Conservation (phyloP, 2,797 vertebrate genomes). For the Helarctos malayanus region DNA sequence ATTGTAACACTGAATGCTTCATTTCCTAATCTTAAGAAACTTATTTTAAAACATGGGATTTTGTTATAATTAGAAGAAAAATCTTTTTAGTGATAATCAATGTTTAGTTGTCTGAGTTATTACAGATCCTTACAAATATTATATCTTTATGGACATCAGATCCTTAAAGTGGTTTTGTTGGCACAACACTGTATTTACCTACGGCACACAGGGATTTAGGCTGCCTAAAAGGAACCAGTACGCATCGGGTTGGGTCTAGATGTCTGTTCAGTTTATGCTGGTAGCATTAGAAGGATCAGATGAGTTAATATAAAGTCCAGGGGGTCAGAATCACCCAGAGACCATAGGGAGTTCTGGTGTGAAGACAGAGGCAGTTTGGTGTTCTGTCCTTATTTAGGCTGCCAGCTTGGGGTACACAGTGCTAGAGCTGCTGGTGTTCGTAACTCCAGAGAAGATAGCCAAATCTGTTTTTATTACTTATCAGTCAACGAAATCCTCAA, state of each 20-base stretch:
- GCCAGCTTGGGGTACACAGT: background rate
- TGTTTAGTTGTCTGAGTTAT: background rate
- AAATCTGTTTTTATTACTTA: background rate
- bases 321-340: background rate
- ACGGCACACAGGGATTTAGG: background rate
- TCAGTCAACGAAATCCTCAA: background rate
- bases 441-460: background rate
- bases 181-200: background rate
- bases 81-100: background rate
- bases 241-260: background rate
- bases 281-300: background rate
- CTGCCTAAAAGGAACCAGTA: background rate
- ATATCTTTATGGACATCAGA: background rate
- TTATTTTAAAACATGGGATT: background rate
- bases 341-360: background rate
- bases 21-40: background rate
- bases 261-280: background rate
- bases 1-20: background rate
- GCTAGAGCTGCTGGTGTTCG: background rate
- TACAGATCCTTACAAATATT: background rate
- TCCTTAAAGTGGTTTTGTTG: background rate
- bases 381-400: background rate
- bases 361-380: background rate
- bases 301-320: background rate
- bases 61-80: slow-evolving; percentile 44